Percentiles rank a stretch among this genome's conserved stretches.
Evolutionary conservation across 2,888 invertebrate species (phyloP).

Genomic region (Temnothorax unifasciatus): DNA sequence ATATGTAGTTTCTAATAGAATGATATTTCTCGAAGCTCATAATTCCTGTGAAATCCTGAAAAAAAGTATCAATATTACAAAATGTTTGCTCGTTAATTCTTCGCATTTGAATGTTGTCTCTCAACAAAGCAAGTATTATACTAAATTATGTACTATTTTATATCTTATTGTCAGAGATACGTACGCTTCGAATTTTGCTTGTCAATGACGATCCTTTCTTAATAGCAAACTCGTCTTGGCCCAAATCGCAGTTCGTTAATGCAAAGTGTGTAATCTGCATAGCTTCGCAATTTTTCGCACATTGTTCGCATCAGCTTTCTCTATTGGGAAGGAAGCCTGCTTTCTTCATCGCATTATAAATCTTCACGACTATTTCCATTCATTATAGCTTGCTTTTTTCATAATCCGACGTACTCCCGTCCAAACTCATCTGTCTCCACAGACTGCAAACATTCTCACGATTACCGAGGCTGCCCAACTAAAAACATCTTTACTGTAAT

Average conservation of each 20-base stretch:
- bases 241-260: conserved; percentile 92
- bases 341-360: conserved; percentile 97
- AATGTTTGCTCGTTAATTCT: neutral
- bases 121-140: neutral
- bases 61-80: neutral
- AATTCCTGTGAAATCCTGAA: conserved; percentile 93
- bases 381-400: conserved; percentile 95
- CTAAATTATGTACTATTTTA: neutral
- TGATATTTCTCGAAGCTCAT: conserved; percentile 93
- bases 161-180: neutral
- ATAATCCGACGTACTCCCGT: conserved; percentile 94
- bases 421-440: conserved; percentile 98
- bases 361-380: conserved; percentile 99
- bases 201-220: neutral
- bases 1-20: conserved; percentile 89
- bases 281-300: conserved; percentile 87
- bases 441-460: conserved; percentile 88
- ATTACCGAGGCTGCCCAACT: neutral
- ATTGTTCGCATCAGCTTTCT: conserved; percentile 92
- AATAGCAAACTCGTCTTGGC: conserved; percentile 89
- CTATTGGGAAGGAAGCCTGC: conserved; percentile 92
- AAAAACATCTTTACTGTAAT: neutral
- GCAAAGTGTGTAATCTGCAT: conserved; percentile 93
- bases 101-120: neutral
- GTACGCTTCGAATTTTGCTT: neutral